Conservation (phyloP, 1,140 invertebrate genomes). For the Anthonomus grandis region DNA sequence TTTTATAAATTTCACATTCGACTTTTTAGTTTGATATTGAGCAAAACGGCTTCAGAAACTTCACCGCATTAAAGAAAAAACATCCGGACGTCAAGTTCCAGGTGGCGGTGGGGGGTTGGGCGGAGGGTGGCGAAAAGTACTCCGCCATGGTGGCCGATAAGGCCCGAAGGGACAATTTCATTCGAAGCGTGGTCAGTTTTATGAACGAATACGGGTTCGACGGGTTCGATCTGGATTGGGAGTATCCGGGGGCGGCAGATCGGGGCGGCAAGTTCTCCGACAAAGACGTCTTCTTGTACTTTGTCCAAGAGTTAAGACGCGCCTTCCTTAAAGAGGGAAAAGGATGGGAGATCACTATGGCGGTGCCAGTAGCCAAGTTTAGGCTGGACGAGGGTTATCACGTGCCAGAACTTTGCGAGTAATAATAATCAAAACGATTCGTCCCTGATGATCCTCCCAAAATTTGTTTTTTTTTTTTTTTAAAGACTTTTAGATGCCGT, state of each 20-base stretch:
- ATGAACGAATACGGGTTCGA: constrained; percentile 76
- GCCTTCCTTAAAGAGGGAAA: constrained; percentile 71
- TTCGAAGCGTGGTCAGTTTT: constrained; percentile 75
- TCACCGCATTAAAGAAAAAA: constrained; percentile 68
- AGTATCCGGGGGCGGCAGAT: constrained; percentile 82
- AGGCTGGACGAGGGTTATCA: constrained; percentile 83
- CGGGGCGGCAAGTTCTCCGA: constrained; percentile 79
- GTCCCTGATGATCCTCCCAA: too few relatives aligned
- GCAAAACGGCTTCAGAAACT: constrained; percentile 76
- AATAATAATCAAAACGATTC: too few relatives aligned
- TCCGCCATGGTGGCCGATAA: constrained; percentile 72
- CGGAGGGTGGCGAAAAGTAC: constrained; percentile 81
- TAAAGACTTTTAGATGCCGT: constrained; percentile 71
- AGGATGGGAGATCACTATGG: constrained; percentile 84
- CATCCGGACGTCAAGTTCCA: constrained; percentile 73
- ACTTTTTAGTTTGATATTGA: constrained; percentile 64
- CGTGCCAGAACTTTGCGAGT: constrained; percentile 83
- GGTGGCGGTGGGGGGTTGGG: constrained; percentile 85
- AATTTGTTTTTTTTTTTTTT: constrained; percentile 5
- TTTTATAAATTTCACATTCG: background rate
- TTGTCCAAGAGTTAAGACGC: constrained; percentile 74
- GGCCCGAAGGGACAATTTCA: constrained; percentile 65
- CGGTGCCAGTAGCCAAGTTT: constrained; percentile 82
- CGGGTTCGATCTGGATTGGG: constrained; percentile 82
- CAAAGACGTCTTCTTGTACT: constrained; percentile 78